A percentile compares a stretch with the other conserved stretches of the same genome.
Conservation (phyloP, 2,888 invertebrate genomes). For the Portevinia maculata region DNA sequence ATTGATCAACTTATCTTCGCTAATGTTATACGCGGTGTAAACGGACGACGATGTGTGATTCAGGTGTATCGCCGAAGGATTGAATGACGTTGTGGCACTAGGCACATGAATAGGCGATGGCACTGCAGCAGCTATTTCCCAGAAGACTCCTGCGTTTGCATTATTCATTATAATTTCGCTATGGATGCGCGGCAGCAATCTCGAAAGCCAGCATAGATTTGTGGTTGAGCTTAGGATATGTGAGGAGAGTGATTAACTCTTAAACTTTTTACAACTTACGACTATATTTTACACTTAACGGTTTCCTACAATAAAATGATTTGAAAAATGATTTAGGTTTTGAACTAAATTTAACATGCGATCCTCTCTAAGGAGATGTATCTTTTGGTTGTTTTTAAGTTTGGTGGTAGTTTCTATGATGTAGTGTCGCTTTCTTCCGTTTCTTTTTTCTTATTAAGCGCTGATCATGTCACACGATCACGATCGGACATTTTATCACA, state of each 20-base stretch:
- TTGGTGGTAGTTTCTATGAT: conserved; percentile 22
- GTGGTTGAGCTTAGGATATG: conserved; percentile 60
- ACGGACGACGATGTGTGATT: conserved; percentile 76
- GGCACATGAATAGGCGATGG: conserved; percentile 71
- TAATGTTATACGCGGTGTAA: conserved; percentile 81
- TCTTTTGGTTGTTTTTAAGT: conserved; percentile 2
- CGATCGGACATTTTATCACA: conserved; percentile 73
- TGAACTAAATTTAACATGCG: conserved; percentile 14
- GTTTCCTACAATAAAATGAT: conserved; percentile 31
- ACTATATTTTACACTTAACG: conserved; percentile 50
- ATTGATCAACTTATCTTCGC: conserved; percentile 80
- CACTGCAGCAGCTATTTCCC: conserved; percentile 77
- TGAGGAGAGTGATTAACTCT: conserved; percentile 40
- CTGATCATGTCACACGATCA: conserved; percentile 73
- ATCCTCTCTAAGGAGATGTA: conserved; percentile 13
- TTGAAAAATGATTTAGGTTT: conserved; percentile 37
- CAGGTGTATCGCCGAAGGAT: conserved; percentile 36
- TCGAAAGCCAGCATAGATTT: conserved; percentile 60
- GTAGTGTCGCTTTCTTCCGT: conserved; percentile 28
- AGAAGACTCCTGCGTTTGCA: conserved; percentile 78
- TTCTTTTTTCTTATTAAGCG: conserved; percentile 56
- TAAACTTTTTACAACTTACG: conserved; percentile 34
- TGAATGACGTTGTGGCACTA: conserved; percentile 34
- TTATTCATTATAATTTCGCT: conserved; percentile 79
- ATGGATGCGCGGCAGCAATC: conserved; percentile 42